Conservation (phyloP, 1,140 invertebrate species). For the Neodiprion virginianus region DNA sequence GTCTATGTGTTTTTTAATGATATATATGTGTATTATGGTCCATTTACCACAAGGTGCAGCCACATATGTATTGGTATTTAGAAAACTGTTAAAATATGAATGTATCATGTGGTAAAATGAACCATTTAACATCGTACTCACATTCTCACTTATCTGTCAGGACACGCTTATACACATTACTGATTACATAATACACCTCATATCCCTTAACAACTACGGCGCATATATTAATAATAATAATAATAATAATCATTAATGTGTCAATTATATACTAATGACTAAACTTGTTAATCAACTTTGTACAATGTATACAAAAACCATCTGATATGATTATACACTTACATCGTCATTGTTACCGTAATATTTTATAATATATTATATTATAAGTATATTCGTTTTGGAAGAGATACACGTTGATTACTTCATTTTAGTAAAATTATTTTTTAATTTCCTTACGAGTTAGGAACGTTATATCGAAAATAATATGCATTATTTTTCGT, state of each 20-base stretch:
- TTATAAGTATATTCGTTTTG: slow-evolving; percentile 32
- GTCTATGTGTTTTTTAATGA: slow-evolving; percentile 1
- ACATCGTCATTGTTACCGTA: slow-evolving; percentile 28
- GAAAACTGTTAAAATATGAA: not conserved
- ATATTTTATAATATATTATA: slow-evolving; percentile 25
- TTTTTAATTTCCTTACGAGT: slow-evolving; percentile 40
- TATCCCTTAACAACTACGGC: slow-evolving; percentile 14
- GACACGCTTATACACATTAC: slow-evolving; percentile 15
- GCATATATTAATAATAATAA: slow-evolving; percentile 19
- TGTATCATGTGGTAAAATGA: not conserved
- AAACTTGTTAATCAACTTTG: slow-evolving; percentile 50
- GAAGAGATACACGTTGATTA: slow-evolving; percentile 48
- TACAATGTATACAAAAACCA: slow-evolving; percentile 56
- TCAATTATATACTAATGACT: slow-evolving; percentile 56
- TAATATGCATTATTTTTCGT: slow-evolving; percentile 47
- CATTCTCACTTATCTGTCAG: slow-evolving; percentile 30
- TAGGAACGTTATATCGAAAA: slow-evolving; percentile 58
- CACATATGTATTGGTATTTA: not conserved
- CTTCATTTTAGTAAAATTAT: slow-evolving; percentile 28
- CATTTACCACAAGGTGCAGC: slow-evolving; percentile 1
- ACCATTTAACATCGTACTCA: slow-evolving; percentile 17
- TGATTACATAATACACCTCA: slow-evolving; percentile 4
- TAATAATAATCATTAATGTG: slow-evolving; percentile 22
- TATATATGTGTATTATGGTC: not conserved
- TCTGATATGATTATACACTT: slow-evolving; percentile 57